A percentile compares a stretch with the other conserved stretches of the same genome.
Evolutionary conservation across 1,140 invertebrate species (phyloP).

Genomic region (Argopecten irradians): DNA sequence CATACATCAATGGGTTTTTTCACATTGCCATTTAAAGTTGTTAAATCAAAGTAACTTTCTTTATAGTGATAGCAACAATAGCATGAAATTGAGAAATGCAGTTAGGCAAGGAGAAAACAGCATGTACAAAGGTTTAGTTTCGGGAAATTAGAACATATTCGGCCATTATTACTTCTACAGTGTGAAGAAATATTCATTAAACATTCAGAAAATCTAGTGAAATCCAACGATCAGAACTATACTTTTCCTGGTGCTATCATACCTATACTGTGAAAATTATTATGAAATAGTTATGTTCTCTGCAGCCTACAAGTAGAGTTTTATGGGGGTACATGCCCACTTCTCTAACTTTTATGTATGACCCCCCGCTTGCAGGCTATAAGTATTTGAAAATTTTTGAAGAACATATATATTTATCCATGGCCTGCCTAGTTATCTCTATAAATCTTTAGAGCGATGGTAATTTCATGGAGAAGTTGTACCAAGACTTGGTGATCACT

Average conservation of each 20-base stretch:
- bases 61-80: background rate
- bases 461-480: slow-evolving; percentile 17
- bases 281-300: slow-evolving; percentile 15
- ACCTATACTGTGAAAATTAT: slow-evolving; percentile 9
- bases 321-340: slow-evolving; percentile 19
- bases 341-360: slow-evolving; percentile 10
- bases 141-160: background rate
- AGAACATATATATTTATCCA: slow-evolving; percentile 12
- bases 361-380: background rate
- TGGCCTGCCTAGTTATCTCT: background rate
- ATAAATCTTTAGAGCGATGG: background rate
- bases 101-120: background rate
- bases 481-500: background rate
- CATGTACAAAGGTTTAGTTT: background rate
- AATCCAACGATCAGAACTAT: background rate
- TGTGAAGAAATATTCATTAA: background rate
- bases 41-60: background rate
- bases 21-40: background rate
- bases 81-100: slow-evolving; percentile 4
- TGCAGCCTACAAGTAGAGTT: background rate
- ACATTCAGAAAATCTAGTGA: background rate
- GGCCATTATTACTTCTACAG: background rate
- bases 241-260: background rate
- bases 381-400: slow-evolving; percentile 23
- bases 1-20: background rate